A percentile compares a stretch with the other conserved stretches of the same genome.
phyloP scores from a whole-genome alignment of 1,140 invertebrate species.

The Drosophila oshimai region DNA sequence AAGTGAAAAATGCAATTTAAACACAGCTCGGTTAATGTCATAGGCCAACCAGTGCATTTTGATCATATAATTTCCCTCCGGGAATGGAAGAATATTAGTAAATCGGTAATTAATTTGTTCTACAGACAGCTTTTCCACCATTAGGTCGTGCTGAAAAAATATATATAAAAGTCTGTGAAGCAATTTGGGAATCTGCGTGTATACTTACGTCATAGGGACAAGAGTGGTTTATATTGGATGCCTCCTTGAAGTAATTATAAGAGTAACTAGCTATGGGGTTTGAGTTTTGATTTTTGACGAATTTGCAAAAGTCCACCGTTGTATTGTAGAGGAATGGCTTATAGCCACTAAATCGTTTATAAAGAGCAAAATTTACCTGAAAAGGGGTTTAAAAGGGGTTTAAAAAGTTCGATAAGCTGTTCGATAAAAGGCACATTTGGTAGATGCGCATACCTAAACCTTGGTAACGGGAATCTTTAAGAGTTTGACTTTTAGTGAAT shows the following conservation, averaged over 20 bases:
- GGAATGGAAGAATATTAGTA: no score
- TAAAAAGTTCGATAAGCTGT: no score
- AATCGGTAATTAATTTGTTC: no score
- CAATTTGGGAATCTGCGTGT: no score
- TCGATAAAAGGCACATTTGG: no score
- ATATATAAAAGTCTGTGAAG: neutral
- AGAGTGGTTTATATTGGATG: neutral
- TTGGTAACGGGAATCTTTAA: neutral
- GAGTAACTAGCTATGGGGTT: neutral
- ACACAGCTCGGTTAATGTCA: no score
- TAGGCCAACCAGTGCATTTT: no score
- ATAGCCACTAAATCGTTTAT: conserved; percentile 1
- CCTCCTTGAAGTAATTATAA: neutral
- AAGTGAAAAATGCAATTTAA: no score
- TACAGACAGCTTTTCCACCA: no score
- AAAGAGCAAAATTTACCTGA: conserved; percentile 1
- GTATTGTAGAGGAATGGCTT: conserved; percentile 15
- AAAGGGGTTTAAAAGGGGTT: no score
- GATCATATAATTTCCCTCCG: no score
- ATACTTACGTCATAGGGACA: conserved; percentile 9
- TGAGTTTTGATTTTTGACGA: neutral
- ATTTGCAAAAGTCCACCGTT: conserved; percentile 2
- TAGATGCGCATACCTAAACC: neutral
- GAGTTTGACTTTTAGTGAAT: neutral
- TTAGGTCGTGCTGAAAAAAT: neutral